phyloP scores from a whole-genome alignment of 2,888 invertebrate species.

The Herminia tarsipennalis region DNA sequence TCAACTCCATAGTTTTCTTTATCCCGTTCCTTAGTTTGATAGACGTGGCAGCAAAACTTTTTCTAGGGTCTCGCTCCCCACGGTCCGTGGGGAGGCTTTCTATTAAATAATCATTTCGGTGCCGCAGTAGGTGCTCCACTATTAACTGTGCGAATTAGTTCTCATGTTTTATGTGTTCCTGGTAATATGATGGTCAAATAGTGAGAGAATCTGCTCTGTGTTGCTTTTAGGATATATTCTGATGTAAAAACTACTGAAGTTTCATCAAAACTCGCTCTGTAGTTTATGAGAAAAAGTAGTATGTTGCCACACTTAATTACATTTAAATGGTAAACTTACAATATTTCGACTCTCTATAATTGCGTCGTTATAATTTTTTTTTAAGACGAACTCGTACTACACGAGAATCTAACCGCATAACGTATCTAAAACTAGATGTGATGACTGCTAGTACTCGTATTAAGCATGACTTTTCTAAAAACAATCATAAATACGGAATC shows the following conservation, averaged over 20 bases:
- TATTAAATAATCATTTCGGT: constrained; percentile 79
- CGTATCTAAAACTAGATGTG: too few relatives aligned
- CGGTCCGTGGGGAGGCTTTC: constrained; percentile 59
- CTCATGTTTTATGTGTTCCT: constrained; percentile 47
- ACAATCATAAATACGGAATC: constrained; percentile 49
- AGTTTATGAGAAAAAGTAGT: too few relatives aligned
- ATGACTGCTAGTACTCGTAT: neutral
- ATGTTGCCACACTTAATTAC: too few relatives aligned
- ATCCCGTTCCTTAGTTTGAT: constrained; percentile 67
- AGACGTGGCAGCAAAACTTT: constrained; percentile 76
- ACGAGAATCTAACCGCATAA: too few relatives aligned
- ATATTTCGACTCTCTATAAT: too few relatives aligned
- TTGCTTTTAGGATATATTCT: neutral
- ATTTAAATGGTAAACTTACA: too few relatives aligned
- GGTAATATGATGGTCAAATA: constrained; percentile 18
- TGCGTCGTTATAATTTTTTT: too few relatives aligned
- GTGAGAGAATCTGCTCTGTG: neutral
- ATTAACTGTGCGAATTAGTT: constrained; percentile 68
- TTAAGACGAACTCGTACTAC: too few relatives aligned
- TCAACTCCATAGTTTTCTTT: constrained; percentile 37
- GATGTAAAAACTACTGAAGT: too few relatives aligned
- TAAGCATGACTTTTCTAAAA: constrained; percentile 31
- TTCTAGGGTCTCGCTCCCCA: constrained; percentile 75
- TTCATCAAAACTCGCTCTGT: too few relatives aligned
- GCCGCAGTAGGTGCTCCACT: constrained; percentile 66